phyloP scores from a whole-genome alignment of 2,797 vertebrate species.

The Galagoides demidoff region DNA sequence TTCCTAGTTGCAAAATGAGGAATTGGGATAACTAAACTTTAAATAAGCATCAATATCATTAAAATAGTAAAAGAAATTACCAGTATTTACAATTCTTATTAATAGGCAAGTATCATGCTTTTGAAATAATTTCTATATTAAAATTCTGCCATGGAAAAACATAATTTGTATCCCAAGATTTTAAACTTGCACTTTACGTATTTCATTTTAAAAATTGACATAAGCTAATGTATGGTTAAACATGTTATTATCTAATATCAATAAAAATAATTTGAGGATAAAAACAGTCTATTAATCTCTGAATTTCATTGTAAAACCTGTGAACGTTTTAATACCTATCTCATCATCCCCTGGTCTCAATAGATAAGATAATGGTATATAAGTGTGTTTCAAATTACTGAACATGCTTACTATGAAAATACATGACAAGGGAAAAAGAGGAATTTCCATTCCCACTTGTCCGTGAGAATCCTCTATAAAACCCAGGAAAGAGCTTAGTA shows the following conservation, averaged over 20 bases:
- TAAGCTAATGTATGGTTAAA: not conserved
- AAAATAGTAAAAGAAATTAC: not conserved
- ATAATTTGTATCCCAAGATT: not conserved
- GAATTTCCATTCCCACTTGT: not conserved
- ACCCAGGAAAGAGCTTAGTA: not conserved
- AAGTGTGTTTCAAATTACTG: not conserved
- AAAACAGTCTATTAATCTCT: slow-evolving; percentile 8
- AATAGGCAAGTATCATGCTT: not conserved
- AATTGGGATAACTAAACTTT: not conserved
- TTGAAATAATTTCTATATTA: not conserved
- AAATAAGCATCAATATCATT: not conserved
- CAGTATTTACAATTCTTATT: not conserved
- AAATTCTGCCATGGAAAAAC: not conserved
- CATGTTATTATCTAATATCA: not conserved
- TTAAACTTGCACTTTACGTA: not conserved
- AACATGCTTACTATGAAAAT: slow-evolving; percentile 31
- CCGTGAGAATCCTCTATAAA: not conserved
- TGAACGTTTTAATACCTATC: not conserved
- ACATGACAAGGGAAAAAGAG: not conserved
- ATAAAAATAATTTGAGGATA: not conserved
- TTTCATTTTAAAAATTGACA: slow-evolving; percentile 33
- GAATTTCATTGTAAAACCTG: not conserved
- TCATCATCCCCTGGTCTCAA: not conserved
- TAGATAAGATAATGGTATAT: not conserved
- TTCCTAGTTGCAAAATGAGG: not conserved